phyloP scores from a whole-genome alignment of 2,797 vertebrate species.

The Oreochromis grahami region DNA sequence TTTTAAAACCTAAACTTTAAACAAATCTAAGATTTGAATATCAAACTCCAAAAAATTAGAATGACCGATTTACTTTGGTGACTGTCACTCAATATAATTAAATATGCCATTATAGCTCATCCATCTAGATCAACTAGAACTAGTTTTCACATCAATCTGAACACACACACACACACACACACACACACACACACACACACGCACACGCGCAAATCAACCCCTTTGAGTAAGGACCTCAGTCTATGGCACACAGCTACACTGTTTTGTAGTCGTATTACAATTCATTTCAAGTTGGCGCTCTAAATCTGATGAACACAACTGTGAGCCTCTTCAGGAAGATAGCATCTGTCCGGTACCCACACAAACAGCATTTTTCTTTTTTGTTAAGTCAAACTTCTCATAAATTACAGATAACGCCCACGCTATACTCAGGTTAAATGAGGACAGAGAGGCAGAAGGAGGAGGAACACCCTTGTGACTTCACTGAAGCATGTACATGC shows the following conservation, averaged over 20 bases:
- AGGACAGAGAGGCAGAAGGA: slow-evolving; percentile 11
- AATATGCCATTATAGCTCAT: not conserved
- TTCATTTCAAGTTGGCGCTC: not conserved
- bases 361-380: not conserved
- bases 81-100: not conserved
- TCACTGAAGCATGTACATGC: slow-evolving; percentile 8
- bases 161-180: not conserved
- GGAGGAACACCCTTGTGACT: not conserved
- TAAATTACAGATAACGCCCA: not conserved
- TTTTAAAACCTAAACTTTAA: not conserved
- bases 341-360: not conserved
- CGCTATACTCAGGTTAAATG: not conserved
- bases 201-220: not conserved
- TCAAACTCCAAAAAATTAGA: rapidly evolving
- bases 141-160: not conserved
- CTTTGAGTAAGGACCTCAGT: not conserved
- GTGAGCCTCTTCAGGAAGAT: not conserved
- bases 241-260: not conserved
- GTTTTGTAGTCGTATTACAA: not conserved
- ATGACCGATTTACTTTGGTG: not conserved
- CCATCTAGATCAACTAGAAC: not conserved
- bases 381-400: not conserved
- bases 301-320: not conserved
- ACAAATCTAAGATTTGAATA: not conserved
- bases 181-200: not conserved